Conservation (phyloP, 92 coral and sea anemone species). For the Parazoanthus swiftii region DNA sequence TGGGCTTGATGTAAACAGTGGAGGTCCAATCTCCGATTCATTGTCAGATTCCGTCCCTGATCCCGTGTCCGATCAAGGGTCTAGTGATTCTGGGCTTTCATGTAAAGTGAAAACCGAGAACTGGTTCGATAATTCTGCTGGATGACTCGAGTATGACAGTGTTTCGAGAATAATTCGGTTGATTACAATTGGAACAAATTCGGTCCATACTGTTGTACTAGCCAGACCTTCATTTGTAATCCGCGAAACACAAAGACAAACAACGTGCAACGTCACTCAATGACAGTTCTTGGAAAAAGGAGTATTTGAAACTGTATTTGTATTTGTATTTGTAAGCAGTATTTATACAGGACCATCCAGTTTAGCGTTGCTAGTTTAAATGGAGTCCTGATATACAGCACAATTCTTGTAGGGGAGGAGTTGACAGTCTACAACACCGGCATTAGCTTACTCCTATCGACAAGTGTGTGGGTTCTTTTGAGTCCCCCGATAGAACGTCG, state of each 20-base stretch:
- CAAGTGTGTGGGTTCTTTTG: too few relatives aligned
- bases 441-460: too few relatives aligned
- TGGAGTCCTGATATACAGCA: too few relatives aligned
- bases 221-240: background rate
- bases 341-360: too few relatives aligned
- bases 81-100: background rate
- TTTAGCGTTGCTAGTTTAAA: too few relatives aligned
- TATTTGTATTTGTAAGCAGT: too few relatives aligned
- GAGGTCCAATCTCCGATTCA: background rate
- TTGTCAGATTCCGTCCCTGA: background rate
- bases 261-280: background rate
- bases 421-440: too few relatives aligned
- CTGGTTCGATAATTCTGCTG: slow-evolving; percentile 8
- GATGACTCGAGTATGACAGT: background rate
- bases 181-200: background rate
- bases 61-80: background rate
- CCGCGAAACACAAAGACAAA: slow-evolving; percentile 3
- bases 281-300: too few relatives aligned
- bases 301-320: too few relatives aligned
- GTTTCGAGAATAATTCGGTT: background rate
- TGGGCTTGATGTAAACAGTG: slow-evolving; percentile 18
- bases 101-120: slow-evolving; percentile 6
- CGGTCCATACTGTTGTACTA: slow-evolving; percentile 1
- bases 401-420: too few relatives aligned
- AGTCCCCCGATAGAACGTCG: too few relatives aligned